Conservation (phyloP, 2,797 vertebrate species). For the Scarus forsteni region DNA sequence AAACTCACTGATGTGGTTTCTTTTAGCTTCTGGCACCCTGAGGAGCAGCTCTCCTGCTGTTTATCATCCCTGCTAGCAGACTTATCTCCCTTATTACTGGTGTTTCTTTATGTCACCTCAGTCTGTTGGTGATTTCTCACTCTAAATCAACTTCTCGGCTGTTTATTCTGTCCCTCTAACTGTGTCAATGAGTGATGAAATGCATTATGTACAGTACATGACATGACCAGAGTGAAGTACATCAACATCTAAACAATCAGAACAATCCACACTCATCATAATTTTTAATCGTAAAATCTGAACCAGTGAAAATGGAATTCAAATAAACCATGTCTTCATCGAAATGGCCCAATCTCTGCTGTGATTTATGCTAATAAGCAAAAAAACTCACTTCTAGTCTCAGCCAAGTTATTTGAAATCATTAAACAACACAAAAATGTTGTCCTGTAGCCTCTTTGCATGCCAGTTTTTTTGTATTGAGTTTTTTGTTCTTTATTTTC, state of each 20-base stretch:
- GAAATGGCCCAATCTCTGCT: too few relatives aligned
- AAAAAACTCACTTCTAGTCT: too few relatives aligned
- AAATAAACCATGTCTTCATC: too few relatives aligned
- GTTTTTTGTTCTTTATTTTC: too few relatives aligned
- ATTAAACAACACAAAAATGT: too few relatives aligned
- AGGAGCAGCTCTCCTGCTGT: slow-evolving; percentile 5
- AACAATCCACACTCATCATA: background rate
- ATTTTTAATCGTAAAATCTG: background rate
- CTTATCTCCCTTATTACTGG: slow-evolving; percentile 29
- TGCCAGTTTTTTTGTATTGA: too few relatives aligned
- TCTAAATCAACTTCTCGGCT: background rate
- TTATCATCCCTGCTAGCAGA: slow-evolving; percentile 12
- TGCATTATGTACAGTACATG: background rate
- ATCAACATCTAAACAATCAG: background rate
- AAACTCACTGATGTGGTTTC: slow-evolving; percentile 15
- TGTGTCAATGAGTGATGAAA: background rate
- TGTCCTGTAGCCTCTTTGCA: too few relatives aligned
- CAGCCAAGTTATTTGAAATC: too few relatives aligned
- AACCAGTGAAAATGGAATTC: too few relatives aligned
- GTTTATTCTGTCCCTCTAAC: background rate
- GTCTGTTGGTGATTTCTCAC: background rate
- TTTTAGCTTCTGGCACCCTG: background rate
- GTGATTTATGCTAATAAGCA: too few relatives aligned
- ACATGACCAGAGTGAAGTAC: background rate
- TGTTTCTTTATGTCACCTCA: slow-evolving; percentile 4